Base-by-base conservation (phyloP, 2,113 vertebrate genomes). In the Odontesthes bonariensis region DNA sequence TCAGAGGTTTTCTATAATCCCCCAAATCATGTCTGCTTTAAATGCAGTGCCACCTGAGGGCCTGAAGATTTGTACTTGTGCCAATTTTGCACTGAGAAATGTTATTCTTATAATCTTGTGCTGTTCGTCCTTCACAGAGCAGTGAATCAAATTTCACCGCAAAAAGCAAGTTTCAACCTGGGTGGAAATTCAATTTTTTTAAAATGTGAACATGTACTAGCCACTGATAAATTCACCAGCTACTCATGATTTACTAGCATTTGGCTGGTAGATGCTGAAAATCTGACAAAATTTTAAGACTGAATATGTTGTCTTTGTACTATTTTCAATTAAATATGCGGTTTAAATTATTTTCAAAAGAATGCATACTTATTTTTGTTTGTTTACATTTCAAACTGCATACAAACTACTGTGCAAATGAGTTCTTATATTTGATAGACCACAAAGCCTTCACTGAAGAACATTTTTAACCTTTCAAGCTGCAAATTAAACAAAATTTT, bases 401-500 rank as follows among this genome's bases (percentile, higher is more conserved):
- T 32, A 7, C 27, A 19, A 19, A 19, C 46, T 46, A 14, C 7
- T 1, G 17, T n/a, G 46, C 23, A 64, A 12, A 13, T 52, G 20
- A 2, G 6, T 61, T 44, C 19, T 63, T 61, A 65, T 58, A 68
- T 42, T 44, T 62, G 69, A 66, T 67, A 49, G 22, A 35, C 5
- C 47, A 62, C 60, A 64, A 38, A 81, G 59, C 49, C 20, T 61
- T 52, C 38, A 12, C 9, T 55, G 35, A 66, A 20, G 62, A 54
- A 59, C 75, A 57, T 59, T 42, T 80, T 79, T 76, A 81, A 76
- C 49, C 68, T 46, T 67, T 32, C 6, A 33, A 63, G 38, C 59
- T 71, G 51, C 49, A 79, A 59, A 81, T 69, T 8, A 78, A 75
- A 19, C 51, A 66, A n/a, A 47, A 68, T 31, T 65, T 38, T 54